These are phyloP conservation scores for Taeniopygia guttata DNA, from an alignment of 2,797 vertebrate species.

Conservation along the genomic window DNA sequence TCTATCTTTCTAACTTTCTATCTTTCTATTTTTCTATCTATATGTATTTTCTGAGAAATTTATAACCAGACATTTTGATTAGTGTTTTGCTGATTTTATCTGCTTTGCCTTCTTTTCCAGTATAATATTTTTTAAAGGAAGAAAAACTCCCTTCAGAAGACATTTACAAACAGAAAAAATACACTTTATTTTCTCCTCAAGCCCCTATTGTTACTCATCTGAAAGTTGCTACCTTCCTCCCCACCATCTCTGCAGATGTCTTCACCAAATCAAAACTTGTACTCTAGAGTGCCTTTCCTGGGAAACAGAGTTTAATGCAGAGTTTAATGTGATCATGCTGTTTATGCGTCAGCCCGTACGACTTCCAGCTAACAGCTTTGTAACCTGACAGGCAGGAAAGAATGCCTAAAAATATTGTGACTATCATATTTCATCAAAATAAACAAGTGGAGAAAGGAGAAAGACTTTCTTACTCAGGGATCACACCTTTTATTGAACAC, in stretches of 20 bases:
- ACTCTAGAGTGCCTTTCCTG: background rate
- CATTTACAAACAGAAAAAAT: background rate
- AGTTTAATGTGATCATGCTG: slow-evolving; percentile 28
- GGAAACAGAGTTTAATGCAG: background rate
- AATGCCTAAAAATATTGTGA: slow-evolving; percentile 47
- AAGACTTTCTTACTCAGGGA: slow-evolving; percentile 22
- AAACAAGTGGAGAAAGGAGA: slow-evolving; percentile 61
- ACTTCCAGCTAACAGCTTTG: slow-evolving; percentile 25
- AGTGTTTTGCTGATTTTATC: background rate
- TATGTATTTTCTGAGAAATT: background rate
- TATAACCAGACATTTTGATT: background rate
- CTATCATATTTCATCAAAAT: slow-evolving; percentile 66
- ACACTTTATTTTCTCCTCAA: background rate
- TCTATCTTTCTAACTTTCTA: background rate
- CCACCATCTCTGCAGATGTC: background rate
- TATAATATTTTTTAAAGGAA: background rate
- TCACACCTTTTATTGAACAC: slow-evolving; percentile 64
- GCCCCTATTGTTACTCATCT: background rate
- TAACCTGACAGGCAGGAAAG: slow-evolving; percentile 47
- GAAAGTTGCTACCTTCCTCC: background rate
- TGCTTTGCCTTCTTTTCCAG: background rate
- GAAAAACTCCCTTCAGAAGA: background rate
- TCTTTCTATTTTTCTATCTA: background rate
- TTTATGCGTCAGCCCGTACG: background rate
- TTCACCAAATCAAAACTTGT: slow-evolving; percentile 34